Evolutionary conservation across 1,140 invertebrate species (phyloP), one percentile per base, ranked within the genome.

Genomic region (Formica selysi): DNA sequence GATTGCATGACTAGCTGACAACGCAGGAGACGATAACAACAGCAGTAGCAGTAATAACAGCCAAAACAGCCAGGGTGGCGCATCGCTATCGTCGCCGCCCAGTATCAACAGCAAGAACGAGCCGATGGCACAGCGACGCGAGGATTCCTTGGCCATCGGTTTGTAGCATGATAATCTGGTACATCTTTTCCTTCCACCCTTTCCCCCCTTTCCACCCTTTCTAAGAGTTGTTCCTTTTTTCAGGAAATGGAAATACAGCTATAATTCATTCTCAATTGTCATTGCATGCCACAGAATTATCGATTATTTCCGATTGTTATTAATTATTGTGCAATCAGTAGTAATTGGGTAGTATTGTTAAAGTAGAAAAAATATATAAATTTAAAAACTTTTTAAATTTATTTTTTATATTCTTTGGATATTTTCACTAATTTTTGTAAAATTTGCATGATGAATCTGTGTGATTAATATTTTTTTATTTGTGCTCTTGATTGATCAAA

Each of bases 1-100:
- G 93, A 91, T 95, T 95, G 94, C 94, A 94, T 95, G 94, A 95
- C 93, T 93, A 93, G 94, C 93, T 93, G 94, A 92, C 92, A 95
- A 92, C 91, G 91, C 88, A 92, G 90, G 91, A 86, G 88, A 86
- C 85, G 88, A 89, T 91, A 91, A 91, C 90, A 92, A 92, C 90
- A 88, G 91, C 88, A 89, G 90, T 87, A 89, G 90, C 89, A 93
- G 93, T 92, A 93, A 86, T 92, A 94, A 92, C 94, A 95, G 94
- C 92, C 93, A 95, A 62, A 95, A 94, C 92, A 95, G 93, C 91
- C 94, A 95, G 87, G 91, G 91, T 32, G 92, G 93, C 62, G 88
- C 91, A 8, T 93, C 93, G 38, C 92, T 93, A 22, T 93, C 93
- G 0, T 92, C 94, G 29, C 87, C 93, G 22, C 87, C 93, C 16